Percentiles rank a stretch among this genome's conserved stretches.
Evolutionary conservation across 35 echinoderm and acorn worm genomes (phyloP).

Genomic region (Heliocidaris erythrogramma): DNA sequence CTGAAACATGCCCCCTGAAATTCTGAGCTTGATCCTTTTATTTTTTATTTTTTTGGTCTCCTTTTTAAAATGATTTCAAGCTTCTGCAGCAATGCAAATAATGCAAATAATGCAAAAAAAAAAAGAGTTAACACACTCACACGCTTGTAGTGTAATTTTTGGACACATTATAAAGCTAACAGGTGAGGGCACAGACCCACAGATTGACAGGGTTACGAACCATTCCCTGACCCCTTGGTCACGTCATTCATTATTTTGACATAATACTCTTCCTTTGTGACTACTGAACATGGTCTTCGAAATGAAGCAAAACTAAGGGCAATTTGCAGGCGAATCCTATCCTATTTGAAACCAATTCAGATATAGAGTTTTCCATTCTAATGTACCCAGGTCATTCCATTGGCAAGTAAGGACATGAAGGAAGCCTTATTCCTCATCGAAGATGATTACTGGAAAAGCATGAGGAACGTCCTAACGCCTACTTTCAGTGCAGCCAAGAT

Average conservation of each 20-base stretch:
- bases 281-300: too few species aligned
- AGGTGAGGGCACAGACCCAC: neutral
- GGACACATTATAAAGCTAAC: neutral
- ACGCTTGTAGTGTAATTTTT: too few species aligned
- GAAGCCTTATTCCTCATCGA: neutral
- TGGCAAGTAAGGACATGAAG: neutral
- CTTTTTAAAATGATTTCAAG: too few species aligned
- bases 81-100: too few species aligned
- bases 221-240: neutral
- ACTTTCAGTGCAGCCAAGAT: conserved; percentile 65
- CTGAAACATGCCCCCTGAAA: too few species aligned
- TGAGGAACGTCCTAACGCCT: conserved; percentile 51
- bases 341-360: neutral
- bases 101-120: too few species aligned
- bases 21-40: too few species aligned
- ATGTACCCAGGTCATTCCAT: neutral
- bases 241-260: neutral
- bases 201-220: neutral
- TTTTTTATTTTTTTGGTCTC: too few species aligned
- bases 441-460: conserved; percentile 60
- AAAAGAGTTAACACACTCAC: too few species aligned
- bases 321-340: too few species aligned
- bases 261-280: neutral
- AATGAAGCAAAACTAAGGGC: too few species aligned
- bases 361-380: neutral